Conservation (phyloP, 2,797 vertebrate species). For the Balearica regulorum region DNA sequence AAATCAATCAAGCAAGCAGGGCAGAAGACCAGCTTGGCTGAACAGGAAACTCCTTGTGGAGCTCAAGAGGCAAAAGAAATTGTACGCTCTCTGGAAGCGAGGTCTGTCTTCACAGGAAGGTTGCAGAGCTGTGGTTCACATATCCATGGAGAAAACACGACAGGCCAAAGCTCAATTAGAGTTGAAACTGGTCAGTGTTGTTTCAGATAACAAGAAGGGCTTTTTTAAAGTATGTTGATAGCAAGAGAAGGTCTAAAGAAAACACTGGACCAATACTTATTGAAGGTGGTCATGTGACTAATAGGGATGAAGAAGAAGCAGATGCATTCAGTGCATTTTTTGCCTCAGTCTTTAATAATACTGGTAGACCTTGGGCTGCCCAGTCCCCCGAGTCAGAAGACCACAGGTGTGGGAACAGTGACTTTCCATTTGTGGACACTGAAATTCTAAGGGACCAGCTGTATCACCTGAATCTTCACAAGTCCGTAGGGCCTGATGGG, state of each 20-base stretch:
- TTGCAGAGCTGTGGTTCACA: rapidly evolving
- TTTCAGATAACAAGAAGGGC: not conserved
- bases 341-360: not conserved
- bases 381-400: not conserved
- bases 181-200: not conserved
- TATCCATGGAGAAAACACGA: not conserved
- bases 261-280: not conserved
- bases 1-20: too few relatives aligned
- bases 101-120: not conserved
- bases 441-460: not conserved
- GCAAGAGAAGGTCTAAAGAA: not conserved
- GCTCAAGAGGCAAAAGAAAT: not conserved
- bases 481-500: not conserved
- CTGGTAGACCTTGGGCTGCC: not conserved
- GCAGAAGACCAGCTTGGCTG: too few relatives aligned
- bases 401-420: not conserved
- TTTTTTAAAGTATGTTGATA: not conserved
- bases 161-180: not conserved
- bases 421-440: not conserved
- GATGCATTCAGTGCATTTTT: not conserved
- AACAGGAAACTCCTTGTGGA: too few relatives aligned
- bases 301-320: not conserved
- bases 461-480: not conserved
- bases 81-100: not conserved
- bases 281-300: not conserved